Conservation (phyloP, 2,797 vertebrate genomes). For the Sebastes trivittatus region DNA sequence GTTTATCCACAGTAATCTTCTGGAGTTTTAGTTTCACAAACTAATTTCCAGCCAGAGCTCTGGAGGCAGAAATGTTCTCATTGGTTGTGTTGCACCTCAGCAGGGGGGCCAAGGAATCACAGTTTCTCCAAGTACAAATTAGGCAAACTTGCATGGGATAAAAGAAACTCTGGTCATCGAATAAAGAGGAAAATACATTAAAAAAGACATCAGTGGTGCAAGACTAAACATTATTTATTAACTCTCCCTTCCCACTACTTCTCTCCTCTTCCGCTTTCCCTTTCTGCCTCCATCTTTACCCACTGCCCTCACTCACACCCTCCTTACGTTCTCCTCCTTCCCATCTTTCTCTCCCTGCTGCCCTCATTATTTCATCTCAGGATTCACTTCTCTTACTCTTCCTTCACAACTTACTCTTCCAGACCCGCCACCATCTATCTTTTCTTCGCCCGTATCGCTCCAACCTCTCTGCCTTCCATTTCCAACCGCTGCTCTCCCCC, state of each 20-base stretch:
- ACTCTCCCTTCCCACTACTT: not conserved
- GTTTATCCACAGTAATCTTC: not conserved
- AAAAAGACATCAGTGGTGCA: not conserved
- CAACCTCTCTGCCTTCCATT: slow-evolving; percentile 18
- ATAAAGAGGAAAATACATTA: not conserved
- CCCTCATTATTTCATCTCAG: slow-evolving; percentile 50
- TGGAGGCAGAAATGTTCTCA: not conserved
- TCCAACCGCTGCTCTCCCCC: slow-evolving; percentile 2
- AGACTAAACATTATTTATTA: not conserved
- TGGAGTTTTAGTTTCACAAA: not conserved
- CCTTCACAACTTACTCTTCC: slow-evolving; percentile 16
- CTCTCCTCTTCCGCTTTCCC: not conserved
- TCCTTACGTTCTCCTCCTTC: not conserved
- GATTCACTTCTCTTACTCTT: slow-evolving; percentile 1
- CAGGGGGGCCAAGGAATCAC: not conserved
- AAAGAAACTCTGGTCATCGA: not conserved
- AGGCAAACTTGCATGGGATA: not conserved
- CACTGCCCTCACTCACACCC: not conserved
- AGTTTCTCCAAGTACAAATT: slow-evolving; percentile 1
- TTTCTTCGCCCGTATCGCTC: slow-evolving; percentile 20
- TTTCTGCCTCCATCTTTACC: slow-evolving; percentile 8
- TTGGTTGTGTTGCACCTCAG: not conserved
- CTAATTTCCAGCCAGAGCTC: not conserved
- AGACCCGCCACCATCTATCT: slow-evolving; percentile 24
- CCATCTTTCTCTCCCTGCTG: slow-evolving; percentile 27